A percentile compares a stretch with the other conserved stretches of the same genome.
phyloP scores from a whole-genome alignment of 2,888 invertebrate species.

The Caenorhabditis angaria region DNA sequence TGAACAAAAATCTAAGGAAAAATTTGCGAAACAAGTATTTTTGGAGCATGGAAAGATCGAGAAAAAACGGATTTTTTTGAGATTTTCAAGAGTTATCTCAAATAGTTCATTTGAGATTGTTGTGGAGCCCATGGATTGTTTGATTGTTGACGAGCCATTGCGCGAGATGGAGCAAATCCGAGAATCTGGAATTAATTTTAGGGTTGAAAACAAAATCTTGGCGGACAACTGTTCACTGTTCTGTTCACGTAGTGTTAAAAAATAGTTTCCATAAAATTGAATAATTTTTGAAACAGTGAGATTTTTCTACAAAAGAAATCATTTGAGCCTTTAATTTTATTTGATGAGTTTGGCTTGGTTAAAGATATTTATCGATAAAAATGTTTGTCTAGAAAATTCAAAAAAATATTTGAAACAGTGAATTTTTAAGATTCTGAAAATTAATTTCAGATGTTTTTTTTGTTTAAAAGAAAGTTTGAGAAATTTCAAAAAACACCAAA shows the following conservation, averaged over 20 bases:
- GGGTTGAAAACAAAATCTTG: background rate
- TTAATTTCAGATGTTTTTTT: too few relatives aligned
- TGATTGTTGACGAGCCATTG: slow-evolving; percentile 87
- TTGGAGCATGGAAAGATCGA: slow-evolving; percentile 4
- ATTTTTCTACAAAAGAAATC: too few relatives aligned
- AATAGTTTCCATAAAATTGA: background rate
- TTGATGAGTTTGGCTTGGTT: too few relatives aligned
- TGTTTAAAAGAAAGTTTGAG: too few relatives aligned
- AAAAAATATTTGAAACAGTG: too few relatives aligned
- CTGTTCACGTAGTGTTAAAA: background rate
- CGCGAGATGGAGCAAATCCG: slow-evolving; percentile 88
- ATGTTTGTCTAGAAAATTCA: too few relatives aligned
- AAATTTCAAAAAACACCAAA: too few relatives aligned
- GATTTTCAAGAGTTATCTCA: slow-evolving; percentile 17
- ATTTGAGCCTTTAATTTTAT: too few relatives aligned
- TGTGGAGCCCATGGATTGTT: slow-evolving; percentile 61
- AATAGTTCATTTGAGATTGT: slow-evolving; percentile 37
- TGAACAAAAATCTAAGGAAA: background rate
- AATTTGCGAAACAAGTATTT: slow-evolving; percentile 1
- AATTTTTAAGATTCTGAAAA: too few relatives aligned
- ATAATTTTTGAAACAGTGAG: too few relatives aligned
- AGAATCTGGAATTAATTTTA: slow-evolving; percentile 83
- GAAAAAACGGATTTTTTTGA: background rate
- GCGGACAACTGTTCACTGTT: too few relatives aligned
- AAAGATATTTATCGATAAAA: too few relatives aligned